Conservation (phyloP, 2,797 vertebrate species). For the Fistularia tabacaria region DNA sequence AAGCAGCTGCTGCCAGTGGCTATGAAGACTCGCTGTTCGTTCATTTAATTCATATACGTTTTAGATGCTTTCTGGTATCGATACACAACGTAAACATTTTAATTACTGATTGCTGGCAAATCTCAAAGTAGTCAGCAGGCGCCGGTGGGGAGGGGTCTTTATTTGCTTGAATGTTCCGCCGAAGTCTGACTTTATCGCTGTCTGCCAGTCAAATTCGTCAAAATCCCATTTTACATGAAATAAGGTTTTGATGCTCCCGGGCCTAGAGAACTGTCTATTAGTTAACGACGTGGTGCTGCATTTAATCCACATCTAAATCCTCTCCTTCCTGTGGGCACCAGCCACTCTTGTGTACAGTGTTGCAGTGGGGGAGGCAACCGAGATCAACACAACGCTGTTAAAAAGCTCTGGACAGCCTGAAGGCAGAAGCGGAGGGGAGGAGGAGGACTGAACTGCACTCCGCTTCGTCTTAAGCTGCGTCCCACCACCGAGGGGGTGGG, state of each 20-base stretch:
- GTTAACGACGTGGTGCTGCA: background rate
- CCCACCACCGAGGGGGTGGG: conserved; percentile 59
- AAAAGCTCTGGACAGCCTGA: conserved; percentile 50
- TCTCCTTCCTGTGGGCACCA: conserved; percentile 11
- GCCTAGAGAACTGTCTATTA: no score
- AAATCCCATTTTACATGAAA: background rate
- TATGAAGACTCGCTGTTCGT: no score
- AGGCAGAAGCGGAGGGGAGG: conserved; percentile 54
- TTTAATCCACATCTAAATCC: conserved; percentile 21
- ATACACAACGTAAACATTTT: no score
- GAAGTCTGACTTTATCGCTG: no score
- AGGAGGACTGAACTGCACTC: conserved; percentile 39
- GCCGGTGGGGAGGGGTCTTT: no score
- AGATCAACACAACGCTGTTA: conserved; percentile 52
- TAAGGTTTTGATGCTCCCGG: background rate
- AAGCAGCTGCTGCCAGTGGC: no score
- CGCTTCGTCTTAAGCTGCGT: conserved; percentile 34
- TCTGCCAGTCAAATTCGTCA: background rate
- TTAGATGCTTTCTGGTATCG: no score
- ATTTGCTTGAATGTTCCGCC: no score
- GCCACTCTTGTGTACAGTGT: background rate
- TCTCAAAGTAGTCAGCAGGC: no score
- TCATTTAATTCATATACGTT: no score
- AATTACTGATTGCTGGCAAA: no score
- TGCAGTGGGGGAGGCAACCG: conserved; percentile 53